Base-by-base conservation (phyloP, 2,888 invertebrate genomes). In the Spilosoma lubricipeda region DNA sequence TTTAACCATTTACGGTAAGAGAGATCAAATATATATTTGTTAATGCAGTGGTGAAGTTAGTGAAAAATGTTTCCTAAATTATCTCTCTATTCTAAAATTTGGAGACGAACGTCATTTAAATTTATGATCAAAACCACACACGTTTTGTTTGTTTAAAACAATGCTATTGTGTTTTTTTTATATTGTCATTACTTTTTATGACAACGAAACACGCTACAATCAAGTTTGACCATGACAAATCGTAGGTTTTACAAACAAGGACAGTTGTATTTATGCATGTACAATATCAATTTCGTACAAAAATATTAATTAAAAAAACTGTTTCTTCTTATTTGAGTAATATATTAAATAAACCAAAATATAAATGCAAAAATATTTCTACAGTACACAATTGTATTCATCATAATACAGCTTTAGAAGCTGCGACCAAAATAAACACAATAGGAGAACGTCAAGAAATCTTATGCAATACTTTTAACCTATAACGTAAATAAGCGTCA, bases 401-500 rank as follows among this genome's bases (percentile, higher is more conserved):
- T 9, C 3, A 27, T n/a, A 13, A 27, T 18, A n/a, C 56, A 56
- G n/a, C 56, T 56, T n/a, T 56, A 56, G n/a, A 56, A 56, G 11
- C 8, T n/a, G 56, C 56, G 15, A 45, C 15, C 45, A 45, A 45
- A 45, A 45, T 45, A 45, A 52, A 18, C 45, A 13, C n/a, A 56
- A 56, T 56, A 56, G 11, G 9, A 56, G n/a, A 59, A 27, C 9
- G 23, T 27, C 27, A 59, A 59, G 59, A 15, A 59, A 59, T 1
- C 30, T 30, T 27, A 30, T 48, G 48, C 20, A 67, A 20, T 42
- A 42, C 18, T 30, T 39, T 23, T 3, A 45, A 30, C 11, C 23
- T 68, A 36, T 52, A 36, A 56, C 13, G 36, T 64, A 59, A 77
- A 78, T 81, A 79, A 85, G 75, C 77, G 77, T 83, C 80, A 80